Evolutionary conservation across 2,888 invertebrate genomes (phyloP), one percentile per base, ranked within the genome.

Genomic region (Hecatera dysodea): DNA sequence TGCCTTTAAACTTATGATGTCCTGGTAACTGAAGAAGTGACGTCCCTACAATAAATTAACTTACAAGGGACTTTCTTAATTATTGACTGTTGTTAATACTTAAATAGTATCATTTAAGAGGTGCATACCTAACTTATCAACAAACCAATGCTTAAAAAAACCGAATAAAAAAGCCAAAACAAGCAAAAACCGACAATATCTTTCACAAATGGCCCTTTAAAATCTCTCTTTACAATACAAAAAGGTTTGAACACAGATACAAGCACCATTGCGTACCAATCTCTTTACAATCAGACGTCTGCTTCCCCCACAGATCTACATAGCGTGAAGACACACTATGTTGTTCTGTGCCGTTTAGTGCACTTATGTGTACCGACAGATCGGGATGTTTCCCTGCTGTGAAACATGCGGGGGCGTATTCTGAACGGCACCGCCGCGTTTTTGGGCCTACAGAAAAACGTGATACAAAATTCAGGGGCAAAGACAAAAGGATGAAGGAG

Each of bases 341-440:
- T 78, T 89, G 86, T 89, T 90, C 88, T 89, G 87, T 76, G 84
- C 80, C 86, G 89, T 93, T 93, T 93, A 94, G 90, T 90, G 88
- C 92, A 92, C 94, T 93, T 92, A 84, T 70, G 93, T 89, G 87
- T 90, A 82, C 81, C 83, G 44, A 61, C 67, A 70, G 81, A 83
- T 78, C 72, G 78, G 77, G 78, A 83, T 85, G 86, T 73, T 77
- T 73, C 72, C 74, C 69, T 44, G 17, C 22, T 60, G 36, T 60
- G 56, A 27, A 74, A 89, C 75, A 86, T 72, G 90, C 88, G 88
- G 69, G 64, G 0, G 4, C 0, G 0, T 42, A 68, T 78, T 87
- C 4, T 29, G 75, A 22, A 8, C 61, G 59, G 50, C 17, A 0
- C 33, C 64, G 70, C 7, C 8, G 46, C 56, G 42, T 19, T 39